These are phyloP conservation scores for Campoplex capitator DNA, from an alignment of 2,888 invertebrate species.

Conservation along the genomic window DNA sequence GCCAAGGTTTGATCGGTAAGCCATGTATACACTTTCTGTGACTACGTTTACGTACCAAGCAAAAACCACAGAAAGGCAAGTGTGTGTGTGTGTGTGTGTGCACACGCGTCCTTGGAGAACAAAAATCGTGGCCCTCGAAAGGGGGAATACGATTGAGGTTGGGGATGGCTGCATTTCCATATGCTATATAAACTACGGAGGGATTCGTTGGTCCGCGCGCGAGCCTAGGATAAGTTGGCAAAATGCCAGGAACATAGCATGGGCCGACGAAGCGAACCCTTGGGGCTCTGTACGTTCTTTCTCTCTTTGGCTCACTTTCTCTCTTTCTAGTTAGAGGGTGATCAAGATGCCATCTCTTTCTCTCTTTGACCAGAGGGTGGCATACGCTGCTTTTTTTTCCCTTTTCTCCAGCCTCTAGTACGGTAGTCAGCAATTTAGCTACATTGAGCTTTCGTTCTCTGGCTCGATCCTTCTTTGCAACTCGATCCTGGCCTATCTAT, in stretches of 20 bases:
- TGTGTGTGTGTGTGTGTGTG: constrained; percentile 19
- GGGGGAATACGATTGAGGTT: constrained; percentile 21
- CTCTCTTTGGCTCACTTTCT: constrained; percentile 6
- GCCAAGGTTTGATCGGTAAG: constrained; percentile 63
- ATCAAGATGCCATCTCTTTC: constrained; percentile 20
- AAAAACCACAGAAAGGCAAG: not conserved
- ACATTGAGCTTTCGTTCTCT: constrained; percentile 49
- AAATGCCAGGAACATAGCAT: constrained; percentile 61
- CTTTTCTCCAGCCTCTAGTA: constrained; percentile 63
- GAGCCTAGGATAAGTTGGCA: constrained; percentile 68
- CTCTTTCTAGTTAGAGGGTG: constrained; percentile 26
- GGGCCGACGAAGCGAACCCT: constrained; percentile 63
- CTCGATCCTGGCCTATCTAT: constrained; percentile 39
- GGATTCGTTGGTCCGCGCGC: constrained; percentile 52
- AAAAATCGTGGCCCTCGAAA: constrained; percentile 10
- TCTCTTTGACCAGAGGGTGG: constrained; percentile 6
- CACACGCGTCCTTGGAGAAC: constrained; percentile 61
- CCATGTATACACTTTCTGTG: constrained; percentile 41
- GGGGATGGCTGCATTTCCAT: constrained; percentile 68
- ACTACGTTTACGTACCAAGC: constrained; percentile 9
- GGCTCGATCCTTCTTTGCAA: constrained; percentile 42
- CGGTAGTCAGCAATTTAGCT: constrained; percentile 77
- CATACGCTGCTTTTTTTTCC: not conserved
- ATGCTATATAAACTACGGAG: constrained; percentile 59
- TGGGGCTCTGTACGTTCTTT: constrained; percentile 24